phyloP scores from a whole-genome alignment of 2,888 invertebrate genomes.

The Sceliomorpha sp. region DNA sequence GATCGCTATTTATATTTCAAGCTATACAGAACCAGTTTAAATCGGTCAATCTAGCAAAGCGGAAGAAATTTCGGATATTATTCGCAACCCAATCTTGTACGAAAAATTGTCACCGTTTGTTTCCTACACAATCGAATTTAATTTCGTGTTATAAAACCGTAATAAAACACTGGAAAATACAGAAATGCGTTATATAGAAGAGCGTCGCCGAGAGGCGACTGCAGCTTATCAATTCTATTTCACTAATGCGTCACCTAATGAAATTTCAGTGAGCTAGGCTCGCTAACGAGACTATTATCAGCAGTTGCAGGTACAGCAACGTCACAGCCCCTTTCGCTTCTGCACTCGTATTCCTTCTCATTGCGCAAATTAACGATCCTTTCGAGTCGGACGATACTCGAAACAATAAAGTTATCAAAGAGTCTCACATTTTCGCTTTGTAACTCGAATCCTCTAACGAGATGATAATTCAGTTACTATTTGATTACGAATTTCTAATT shows the following conservation, averaged over 20 bases:
- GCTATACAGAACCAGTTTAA: too few relatives aligned
- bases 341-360: slow-evolving; percentile 31
- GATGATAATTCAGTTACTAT: too few relatives aligned
- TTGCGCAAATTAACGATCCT: slow-evolving; percentile 40
- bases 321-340: slow-evolving; percentile 23
- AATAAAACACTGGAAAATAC: too few relatives aligned
- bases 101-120: too few relatives aligned
- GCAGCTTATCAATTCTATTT: slow-evolving; percentile 50
- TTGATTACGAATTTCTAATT: slow-evolving; percentile 9
- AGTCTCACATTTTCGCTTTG: slow-evolving; percentile 25
- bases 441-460: slow-evolving; percentile 24
- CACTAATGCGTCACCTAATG: slow-evolving; percentile 48
- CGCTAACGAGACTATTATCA: slow-evolving; percentile 54
- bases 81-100: too few relatives aligned
- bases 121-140: too few relatives aligned
- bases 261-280: slow-evolving; percentile 44
- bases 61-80: too few relatives aligned
- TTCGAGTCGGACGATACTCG: slow-evolving; percentile 22
- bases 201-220: slow-evolving; percentile 7
- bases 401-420: slow-evolving; percentile 37
- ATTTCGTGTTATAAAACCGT: too few relatives aligned
- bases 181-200: not conserved
- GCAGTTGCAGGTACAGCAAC: slow-evolving; percentile 16
- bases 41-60: too few relatives aligned
- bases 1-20: too few relatives aligned